Base-by-base conservation (phyloP, 1,140 invertebrate species). In the Drosophila ambigua region DNA sequence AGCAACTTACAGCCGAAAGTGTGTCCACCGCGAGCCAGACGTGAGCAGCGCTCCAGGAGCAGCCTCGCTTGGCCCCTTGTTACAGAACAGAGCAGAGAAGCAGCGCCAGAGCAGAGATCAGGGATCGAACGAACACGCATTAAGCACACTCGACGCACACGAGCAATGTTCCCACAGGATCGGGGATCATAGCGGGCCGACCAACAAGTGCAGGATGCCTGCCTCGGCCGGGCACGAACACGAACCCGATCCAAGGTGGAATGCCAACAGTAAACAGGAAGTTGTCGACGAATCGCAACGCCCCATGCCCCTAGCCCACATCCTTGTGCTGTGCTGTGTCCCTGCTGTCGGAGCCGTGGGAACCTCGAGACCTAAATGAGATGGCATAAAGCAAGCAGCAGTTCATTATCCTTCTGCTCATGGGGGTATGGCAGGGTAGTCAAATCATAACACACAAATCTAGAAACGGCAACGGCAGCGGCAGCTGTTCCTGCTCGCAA, bases 361-460 rank as follows among this genome's bases (percentile, higher is more conserved):
- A 85, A 88, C 72, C 61, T 43, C 64, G 61, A 49, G 28, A 53
- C 53, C 55, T 59, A 62, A 72, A 64, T 64, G 73, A 85, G 77
- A 60, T 62, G 77, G 81, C 72, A 73, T 52, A 61, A 73, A 51
- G 59, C 63, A 52, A 52, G 54, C 69, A 52, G 54, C 69, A 79
- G 83, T 87, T 87, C 71, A 79, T 88, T 88, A 88, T 88, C 79
- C 83, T 88, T 72, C 45, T 66, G 63, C 46, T 44, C 43, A 52
- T 35, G 16, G 58, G 24, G 24, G 52, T 59, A 80, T 68, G 20
- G 20, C 20, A 20, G 1, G 20, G 20, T 20, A 83, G 72, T 80
- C 83, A 88, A 88, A 88, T 88, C 83, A 88, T 88, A 88, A 88
- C 83, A 83, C 66, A 88, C 66, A 88, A 83, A 88, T 82, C 83